Evolutionary conservation across 2,797 vertebrate species (phyloP).

Genomic region (Rallus crepitans): DNA sequence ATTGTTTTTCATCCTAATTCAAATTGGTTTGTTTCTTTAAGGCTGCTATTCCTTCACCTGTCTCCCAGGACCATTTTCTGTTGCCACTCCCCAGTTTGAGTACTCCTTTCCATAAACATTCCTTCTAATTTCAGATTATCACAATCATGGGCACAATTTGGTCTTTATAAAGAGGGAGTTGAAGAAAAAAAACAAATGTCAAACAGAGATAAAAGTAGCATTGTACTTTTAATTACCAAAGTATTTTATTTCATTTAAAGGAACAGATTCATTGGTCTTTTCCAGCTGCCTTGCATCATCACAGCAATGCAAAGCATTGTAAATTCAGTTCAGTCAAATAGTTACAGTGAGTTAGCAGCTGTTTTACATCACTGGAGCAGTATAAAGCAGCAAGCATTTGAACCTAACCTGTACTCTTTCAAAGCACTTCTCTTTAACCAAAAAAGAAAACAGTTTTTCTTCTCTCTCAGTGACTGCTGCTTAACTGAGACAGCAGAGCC

Average conservation of each 20-base stretch:
- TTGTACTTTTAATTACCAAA: slow-evolving; percentile 47
- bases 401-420: not conserved
- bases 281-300: slow-evolving; percentile 37
- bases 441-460: not conserved
- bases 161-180: slow-evolving; percentile 23
- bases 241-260: slow-evolving; percentile 34
- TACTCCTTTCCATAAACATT: not conserved
- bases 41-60: not conserved
- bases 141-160: not conserved
- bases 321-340: not conserved
- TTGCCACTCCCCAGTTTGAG: not conserved
- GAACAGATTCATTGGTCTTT: not conserved
- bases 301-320: not conserved
- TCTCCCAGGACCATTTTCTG: not conserved
- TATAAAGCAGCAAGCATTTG: not conserved
- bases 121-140: slow-evolving; percentile 34
- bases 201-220: slow-evolving; percentile 35
- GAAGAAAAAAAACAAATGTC: slow-evolving; percentile 31
- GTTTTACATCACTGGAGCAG: slow-evolving; percentile 28
- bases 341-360: slow-evolving; percentile 30
- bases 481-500: not conserved
- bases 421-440: not conserved
- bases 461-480: not conserved
- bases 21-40: not conserved
- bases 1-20: not conserved